Percentiles rank a stretch among this genome's conserved stretches.
Conservation (phyloP, 2,888 invertebrate genomes). For the Caenorhabditis doughertyi region DNA sequence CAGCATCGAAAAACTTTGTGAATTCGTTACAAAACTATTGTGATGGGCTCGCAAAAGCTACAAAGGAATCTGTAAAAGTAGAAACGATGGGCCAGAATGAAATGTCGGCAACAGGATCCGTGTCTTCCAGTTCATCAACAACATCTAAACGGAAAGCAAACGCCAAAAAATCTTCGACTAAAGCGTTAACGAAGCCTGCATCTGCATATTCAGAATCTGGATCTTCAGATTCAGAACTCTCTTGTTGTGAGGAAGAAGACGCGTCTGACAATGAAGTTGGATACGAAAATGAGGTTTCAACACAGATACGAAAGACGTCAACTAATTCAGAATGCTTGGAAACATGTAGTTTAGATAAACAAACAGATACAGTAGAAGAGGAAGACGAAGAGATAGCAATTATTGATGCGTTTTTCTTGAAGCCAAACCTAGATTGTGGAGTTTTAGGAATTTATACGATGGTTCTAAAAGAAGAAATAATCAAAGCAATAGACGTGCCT, state of each 20-base stretch:
- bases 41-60: not conserved
- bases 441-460: slow-evolving; percentile 28
- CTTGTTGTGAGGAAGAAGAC: no score
- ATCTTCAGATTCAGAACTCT: not conserved
- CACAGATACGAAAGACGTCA: no score
- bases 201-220: not conserved
- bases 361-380: not conserved
- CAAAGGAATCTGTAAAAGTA: not conserved
- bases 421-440: slow-evolving; percentile 24
- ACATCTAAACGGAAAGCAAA: no score
- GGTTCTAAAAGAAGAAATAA: slow-evolving; percentile 1
- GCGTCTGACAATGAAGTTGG: no score
- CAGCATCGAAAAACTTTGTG: not conserved
- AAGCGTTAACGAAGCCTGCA: not conserved
- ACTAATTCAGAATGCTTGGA: no score
- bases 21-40: slow-evolving; percentile 3
- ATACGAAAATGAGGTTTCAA: not conserved
- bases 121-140: no score
- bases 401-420: slow-evolving; percentile 34
- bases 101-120: not conserved
- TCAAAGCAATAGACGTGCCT: slow-evolving; percentile 24
- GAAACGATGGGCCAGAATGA: no score
- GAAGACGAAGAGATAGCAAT: slow-evolving; percentile 11
- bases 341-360: no score
- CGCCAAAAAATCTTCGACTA: not conserved